Evolutionary conservation across 2,797 vertebrate species (phyloP), one percentile per base, ranked within the genome.

Genomic region (Pipistrellus pipistrellus): DNA sequence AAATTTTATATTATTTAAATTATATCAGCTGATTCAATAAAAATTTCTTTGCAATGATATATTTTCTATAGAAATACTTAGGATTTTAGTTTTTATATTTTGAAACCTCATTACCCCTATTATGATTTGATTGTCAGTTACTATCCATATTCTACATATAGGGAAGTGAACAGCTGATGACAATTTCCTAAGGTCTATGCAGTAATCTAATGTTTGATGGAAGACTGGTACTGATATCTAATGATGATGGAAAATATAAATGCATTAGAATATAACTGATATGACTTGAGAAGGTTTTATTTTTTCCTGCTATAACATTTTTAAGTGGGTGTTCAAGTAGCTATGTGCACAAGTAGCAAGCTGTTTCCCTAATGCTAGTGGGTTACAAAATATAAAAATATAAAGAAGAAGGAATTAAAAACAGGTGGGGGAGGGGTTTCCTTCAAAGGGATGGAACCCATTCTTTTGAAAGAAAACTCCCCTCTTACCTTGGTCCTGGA

Each of bases 381-480:
- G 77, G 32, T 95, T 94, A 89, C 96, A 96, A 95, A 97, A 93
- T 96, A 96, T 73, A 96, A 92, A 96, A 77, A 73, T 93, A 97
- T 84, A 97, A 97, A 96, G 83, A 87, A 97, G 96, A 94, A 59
- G 62, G 75, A 84, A 94, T 94, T 96, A 94, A 96, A 0, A 96
- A 97, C 97, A 97, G 85, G 88, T 96, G 82, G 96, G 97, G 96
- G 90, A 95, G 97, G 84, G 91, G 96, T 96, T 97, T 98, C 96
- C 94, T 96, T 94, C 0, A 1, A 95, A 97, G 88, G 95, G 91
- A 97, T 95, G 90, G 68, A 97, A 96, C 59, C 95, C 82, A 97
- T 96, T 94, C 71, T 73, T 97, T 97, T 97, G 96, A 97, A 97
- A 97, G 97, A 97, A 97, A 97, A 88, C 6, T 87, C 93, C 92